phyloP scores from a whole-genome alignment of 1,140 invertebrate genomes.

The Calosoma granatense region DNA sequence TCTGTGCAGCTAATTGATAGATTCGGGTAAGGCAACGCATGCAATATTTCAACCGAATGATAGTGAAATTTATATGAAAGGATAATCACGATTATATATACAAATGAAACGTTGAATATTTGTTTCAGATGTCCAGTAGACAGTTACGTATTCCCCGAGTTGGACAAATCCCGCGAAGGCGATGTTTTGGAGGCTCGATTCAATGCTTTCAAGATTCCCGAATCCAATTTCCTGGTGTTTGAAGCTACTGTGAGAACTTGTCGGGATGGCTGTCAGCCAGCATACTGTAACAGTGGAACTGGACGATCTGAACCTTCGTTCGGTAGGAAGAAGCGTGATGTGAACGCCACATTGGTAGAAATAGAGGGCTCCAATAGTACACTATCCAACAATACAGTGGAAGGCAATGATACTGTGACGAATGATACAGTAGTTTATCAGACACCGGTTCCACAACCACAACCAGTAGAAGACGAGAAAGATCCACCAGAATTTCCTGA shows the following conservation, averaged over 20 bases:
- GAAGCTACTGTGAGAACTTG: constrained; percentile 86
- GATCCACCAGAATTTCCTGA: constrained; percentile 49
- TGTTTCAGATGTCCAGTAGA: constrained; percentile 73
- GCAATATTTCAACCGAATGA: no score
- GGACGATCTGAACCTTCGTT: constrained; percentile 73
- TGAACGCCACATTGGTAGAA: constrained; percentile 15
- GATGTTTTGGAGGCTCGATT: constrained; percentile 84
- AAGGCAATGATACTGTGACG: constrained; percentile 14
- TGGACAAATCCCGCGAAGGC: constrained; percentile 73
- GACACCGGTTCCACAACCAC: constrained; percentile 21
- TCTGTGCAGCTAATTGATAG: constrained; percentile 83
- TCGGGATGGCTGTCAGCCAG: constrained; percentile 78
- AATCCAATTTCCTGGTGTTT: constrained; percentile 88
- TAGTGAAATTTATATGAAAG: no score
- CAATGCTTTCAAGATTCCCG: constrained; percentile 90
- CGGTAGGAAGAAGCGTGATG: constrained; percentile 43
- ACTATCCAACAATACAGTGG: not conserved
- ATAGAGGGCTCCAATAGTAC: constrained; percentile 8
- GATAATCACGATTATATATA: no score
- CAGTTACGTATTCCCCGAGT: constrained; percentile 81
- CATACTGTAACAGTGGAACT: constrained; percentile 55
- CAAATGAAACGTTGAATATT: no score
- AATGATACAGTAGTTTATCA: constrained; percentile 25
- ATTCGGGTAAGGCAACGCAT: constrained; percentile 77
- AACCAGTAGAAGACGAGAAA: constrained; percentile 31